Percentiles rank a stretch among this genome's conserved stretches.
phyloP scores from a whole-genome alignment of 2,797 vertebrate species.

The Sebastes hubbsi region DNA sequence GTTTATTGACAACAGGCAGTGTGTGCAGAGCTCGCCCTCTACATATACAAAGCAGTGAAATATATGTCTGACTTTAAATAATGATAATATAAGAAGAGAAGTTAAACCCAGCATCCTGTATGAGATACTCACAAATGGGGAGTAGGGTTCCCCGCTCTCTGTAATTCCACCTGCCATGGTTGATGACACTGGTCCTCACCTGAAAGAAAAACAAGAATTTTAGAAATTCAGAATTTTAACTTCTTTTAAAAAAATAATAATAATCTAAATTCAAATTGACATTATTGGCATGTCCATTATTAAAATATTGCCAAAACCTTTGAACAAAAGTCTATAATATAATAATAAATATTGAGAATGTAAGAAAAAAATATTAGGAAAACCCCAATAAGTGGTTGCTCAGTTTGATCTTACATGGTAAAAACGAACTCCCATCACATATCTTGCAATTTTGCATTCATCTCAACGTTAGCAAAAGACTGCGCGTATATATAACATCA shows the following conservation, averaged over 20 bases:
- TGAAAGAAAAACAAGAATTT: conserved; percentile 11
- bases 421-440: not conserved
- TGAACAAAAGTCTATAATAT: not conserved
- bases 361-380: not conserved
- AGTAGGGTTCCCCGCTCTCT: conserved; percentile 94
- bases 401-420: fast-evolving
- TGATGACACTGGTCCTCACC: conserved; percentile 26
- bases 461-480: fast-evolving
- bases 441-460: not conserved
- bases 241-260: not conserved
- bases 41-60: not conserved
- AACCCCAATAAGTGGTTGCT: not conserved
- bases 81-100: not conserved
- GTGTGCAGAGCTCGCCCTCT: not conserved
- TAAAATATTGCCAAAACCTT: not conserved
- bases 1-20: not conserved
- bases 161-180: conserved; percentile 95
- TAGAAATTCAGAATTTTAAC: not conserved
- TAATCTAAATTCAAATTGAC: not conserved
- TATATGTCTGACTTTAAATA: not conserved
- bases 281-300: not conserved
- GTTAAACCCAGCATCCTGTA: not conserved
- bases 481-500: fast-evolving
- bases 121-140: conserved; percentile 90
- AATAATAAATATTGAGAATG: not conserved